Evolutionary conservation across 2,888 invertebrate genomes (phyloP).

Genomic region (Drosophila suboccidentalis): DNA sequence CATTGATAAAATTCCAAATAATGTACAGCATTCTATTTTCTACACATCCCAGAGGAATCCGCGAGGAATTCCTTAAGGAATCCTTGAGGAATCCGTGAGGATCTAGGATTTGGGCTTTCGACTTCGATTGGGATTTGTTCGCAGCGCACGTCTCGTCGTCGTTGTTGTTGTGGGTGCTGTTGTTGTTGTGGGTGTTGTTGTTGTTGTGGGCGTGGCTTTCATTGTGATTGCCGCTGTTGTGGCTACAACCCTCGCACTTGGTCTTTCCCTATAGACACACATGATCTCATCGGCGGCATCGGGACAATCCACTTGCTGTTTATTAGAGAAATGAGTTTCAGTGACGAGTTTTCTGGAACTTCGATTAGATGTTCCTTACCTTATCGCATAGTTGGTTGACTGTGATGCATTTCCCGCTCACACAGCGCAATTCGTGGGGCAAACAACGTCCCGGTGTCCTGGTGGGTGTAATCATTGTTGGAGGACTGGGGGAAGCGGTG

Average conservation of each 20-base stretch:
- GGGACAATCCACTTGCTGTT: slow-evolving; percentile 86
- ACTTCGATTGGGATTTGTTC: slow-evolving; percentile 79
- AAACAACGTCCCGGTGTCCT: slow-evolving; percentile 52
- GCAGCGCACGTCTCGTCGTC: slow-evolving; percentile 66
- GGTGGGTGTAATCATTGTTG: slow-evolving; percentile 35
- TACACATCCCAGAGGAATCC: background rate
- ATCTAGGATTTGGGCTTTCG: slow-evolving; percentile 76
- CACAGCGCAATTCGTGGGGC: slow-evolving; percentile 88
- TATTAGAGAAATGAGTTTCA: background rate
- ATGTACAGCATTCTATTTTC: slow-evolving; percentile 19
- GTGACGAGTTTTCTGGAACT: background rate
- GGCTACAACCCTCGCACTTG: slow-evolving; percentile 53
- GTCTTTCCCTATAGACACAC: slow-evolving; percentile 87
- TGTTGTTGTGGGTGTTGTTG: slow-evolving; percentile 26
- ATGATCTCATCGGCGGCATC: slow-evolving; percentile 89
- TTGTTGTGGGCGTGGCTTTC: slow-evolving; percentile 21
- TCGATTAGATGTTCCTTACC: slow-evolving; percentile 60
- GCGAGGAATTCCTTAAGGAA: background rate
- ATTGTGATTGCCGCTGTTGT: slow-evolving; percentile 25
- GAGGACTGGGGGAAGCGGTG: slow-evolving; percentile 4
- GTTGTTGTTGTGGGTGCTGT: slow-evolving; percentile 42
- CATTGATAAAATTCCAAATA: slow-evolving; percentile 27
- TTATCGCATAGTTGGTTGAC: slow-evolving; percentile 88
- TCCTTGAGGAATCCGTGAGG: background rate
- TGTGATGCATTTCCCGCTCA: slow-evolving; percentile 89